Conservation (phyloP, 1,140 invertebrate genomes). For the Hylaeus anthracinus region DNA sequence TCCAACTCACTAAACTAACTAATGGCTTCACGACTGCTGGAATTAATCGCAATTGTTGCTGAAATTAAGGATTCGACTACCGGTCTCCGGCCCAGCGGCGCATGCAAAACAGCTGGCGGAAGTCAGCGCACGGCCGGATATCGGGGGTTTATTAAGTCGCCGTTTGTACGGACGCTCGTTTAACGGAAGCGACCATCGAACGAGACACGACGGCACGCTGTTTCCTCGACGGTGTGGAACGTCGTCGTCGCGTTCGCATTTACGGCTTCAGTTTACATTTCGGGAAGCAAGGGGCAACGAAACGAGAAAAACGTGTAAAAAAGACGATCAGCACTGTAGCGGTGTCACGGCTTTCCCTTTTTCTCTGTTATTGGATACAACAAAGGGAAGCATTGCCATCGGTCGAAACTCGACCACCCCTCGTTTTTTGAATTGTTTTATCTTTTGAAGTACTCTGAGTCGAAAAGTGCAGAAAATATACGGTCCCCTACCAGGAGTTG, state of each 20-base stretch:
- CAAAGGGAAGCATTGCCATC: too few relatives aligned
- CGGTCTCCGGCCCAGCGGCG: neutral
- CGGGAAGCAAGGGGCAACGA: neutral
- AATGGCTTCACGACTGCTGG: neutral
- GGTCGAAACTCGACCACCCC: too few relatives aligned
- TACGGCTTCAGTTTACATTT: conserved; percentile 12
- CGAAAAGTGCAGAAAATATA: too few relatives aligned
- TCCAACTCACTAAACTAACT: too few relatives aligned
- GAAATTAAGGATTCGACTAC: neutral
- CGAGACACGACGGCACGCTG: neutral
- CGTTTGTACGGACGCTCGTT: conserved; percentile 8
- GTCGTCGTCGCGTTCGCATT: neutral
- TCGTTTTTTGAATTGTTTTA: too few relatives aligned
- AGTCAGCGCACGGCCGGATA: neutral
- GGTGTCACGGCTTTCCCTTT: neutral
- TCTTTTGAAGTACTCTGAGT: too few relatives aligned
- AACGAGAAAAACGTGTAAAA: neutral
- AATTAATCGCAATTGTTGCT: neutral
- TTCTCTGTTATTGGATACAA: neutral
- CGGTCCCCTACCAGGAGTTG: too few relatives aligned
- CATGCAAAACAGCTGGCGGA: neutral
- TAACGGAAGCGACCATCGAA: neutral
- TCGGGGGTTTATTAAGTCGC: conserved; percentile 1
- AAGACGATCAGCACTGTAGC: neutral
- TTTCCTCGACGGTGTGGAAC: neutral